phyloP scores from a whole-genome alignment of 2,888 invertebrate species.

The Apocheima hispidaria region DNA sequence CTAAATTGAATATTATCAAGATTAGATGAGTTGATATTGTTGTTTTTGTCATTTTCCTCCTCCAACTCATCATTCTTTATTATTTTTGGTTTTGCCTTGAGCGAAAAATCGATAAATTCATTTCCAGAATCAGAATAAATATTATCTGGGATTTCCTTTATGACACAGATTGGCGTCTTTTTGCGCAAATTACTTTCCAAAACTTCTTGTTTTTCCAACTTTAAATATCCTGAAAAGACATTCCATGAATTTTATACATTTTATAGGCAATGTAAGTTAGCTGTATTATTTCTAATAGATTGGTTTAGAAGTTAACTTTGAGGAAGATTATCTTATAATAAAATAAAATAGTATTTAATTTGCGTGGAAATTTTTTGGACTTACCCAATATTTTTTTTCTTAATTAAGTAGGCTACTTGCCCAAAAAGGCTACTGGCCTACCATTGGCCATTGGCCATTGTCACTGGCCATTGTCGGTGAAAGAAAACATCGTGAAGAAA shows the following conservation, averaged over 20 bases:
- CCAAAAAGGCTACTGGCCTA: no score
- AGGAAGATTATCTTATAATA: no score
- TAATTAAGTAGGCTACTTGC: no score
- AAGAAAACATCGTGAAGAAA: no score
- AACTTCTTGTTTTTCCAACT: conserved; percentile 83
- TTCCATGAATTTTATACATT: no score
- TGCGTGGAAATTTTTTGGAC: no score
- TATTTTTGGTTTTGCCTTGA: conserved; percentile 61
- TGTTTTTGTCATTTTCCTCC: conserved; percentile 20
- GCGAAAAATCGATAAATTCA: conserved; percentile 58
- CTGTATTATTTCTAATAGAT: not conserved
- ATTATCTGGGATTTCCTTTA: conserved; percentile 65
- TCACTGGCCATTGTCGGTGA: no score
- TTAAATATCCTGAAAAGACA: conserved; percentile 84
- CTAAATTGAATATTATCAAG: conserved; percentile 52
- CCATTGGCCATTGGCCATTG: no score
- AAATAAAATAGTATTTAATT: no score
- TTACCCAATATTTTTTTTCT: no score
- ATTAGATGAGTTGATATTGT: conserved; percentile 53
- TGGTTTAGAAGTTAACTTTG: no score
- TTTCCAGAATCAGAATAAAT: conserved; percentile 44
- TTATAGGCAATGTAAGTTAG: not conserved
- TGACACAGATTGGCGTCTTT: conserved; percentile 54
- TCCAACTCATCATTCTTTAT: conserved; percentile 42
- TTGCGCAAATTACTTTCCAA: conserved; percentile 73